Evolutionary conservation across 1,140 invertebrate genomes (phyloP), one percentile per base, ranked within the genome.

Genomic region (Conus ventricosus): DNA sequence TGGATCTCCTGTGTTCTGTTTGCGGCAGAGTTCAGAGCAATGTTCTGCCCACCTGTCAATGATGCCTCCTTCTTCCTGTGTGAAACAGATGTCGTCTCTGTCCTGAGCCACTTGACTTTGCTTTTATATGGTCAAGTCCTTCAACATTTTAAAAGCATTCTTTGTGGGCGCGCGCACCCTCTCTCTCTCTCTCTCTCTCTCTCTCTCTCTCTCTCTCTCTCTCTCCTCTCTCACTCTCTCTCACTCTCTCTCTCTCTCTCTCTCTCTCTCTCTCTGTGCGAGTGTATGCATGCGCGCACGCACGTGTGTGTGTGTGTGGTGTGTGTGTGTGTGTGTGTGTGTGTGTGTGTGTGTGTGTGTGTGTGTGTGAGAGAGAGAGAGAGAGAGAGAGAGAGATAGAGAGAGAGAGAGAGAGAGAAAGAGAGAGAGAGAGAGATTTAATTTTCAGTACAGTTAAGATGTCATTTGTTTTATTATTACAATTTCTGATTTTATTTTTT

Each of bases 161-260:
- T 55, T 39, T 53, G 7, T 82, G 23, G 27, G 20, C 39, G 23
- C 5, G 25, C 51, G 20, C 51, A 1, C 11, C 13, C 27, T 13
- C 11, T 25, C 5, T 25, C 5, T 25, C 5, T 25, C 5, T 5
- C 10, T 53, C 10, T 55, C 15, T 82, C 1, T 82, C 25, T 82
- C 1, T 82, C 3, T 82, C 25, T 82, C 80, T 82, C 15, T 55
- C 54, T 27, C 10, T 13, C 80, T 82, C 25, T 82, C 54, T 51
- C 25, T 82, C 54, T 27, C 11, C 39, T 82, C 39, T 84, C 53
- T 84, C 82, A 55, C 82, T 83, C 53, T 83, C 81, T 83, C 51
- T 83, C 81, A 23, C 81, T 83, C 81, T 83, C 81, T 60, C 55
- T 83, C 81, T 60, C 55, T n/a, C 51, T 27, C 81, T 1, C 15